Evolutionary conservation across 2,113 vertebrate genomes (phyloP).

Genomic region (Agelaius tricolor): DNA sequence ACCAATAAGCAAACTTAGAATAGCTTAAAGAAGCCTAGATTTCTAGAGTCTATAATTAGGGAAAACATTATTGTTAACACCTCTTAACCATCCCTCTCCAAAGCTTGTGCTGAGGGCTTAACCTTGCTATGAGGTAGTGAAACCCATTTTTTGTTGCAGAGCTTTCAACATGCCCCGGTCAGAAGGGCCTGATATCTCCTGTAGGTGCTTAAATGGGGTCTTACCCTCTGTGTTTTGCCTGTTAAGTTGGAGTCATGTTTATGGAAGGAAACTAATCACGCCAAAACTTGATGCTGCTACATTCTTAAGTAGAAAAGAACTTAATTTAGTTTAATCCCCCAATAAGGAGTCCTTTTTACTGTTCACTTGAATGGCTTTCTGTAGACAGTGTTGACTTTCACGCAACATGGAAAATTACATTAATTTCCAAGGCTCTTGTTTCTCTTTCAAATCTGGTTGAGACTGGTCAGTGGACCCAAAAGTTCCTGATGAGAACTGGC

Average conservation of each 20-base stretch:
- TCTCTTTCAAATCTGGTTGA: neutral
- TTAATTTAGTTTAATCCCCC: neutral
- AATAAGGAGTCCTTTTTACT: neutral
- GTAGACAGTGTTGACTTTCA: neutral
- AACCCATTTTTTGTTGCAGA: neutral
- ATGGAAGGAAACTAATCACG: neutral
- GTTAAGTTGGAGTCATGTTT: neutral
- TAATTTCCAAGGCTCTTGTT: neutral
- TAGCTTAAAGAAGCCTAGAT: neutral
- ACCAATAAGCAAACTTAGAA: neutral
- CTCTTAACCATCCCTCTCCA: neutral
- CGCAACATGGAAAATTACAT: neutral
- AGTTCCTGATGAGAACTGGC: conserved; percentile 4
- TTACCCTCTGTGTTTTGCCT: neutral
- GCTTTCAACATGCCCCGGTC: neutral
- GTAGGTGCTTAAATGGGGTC: neutral
- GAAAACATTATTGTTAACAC: neutral
- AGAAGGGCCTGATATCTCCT: neutral
- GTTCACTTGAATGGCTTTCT: neutral
- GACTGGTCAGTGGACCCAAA: neutral
- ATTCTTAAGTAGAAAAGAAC: neutral
- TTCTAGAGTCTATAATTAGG: neutral
- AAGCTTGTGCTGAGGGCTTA: neutral
- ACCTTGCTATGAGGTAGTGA: neutral
- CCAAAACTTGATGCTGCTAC: neutral